Conservation (phyloP, 1,140 invertebrate species). For the Diachasmimorpha longicaudata region DNA sequence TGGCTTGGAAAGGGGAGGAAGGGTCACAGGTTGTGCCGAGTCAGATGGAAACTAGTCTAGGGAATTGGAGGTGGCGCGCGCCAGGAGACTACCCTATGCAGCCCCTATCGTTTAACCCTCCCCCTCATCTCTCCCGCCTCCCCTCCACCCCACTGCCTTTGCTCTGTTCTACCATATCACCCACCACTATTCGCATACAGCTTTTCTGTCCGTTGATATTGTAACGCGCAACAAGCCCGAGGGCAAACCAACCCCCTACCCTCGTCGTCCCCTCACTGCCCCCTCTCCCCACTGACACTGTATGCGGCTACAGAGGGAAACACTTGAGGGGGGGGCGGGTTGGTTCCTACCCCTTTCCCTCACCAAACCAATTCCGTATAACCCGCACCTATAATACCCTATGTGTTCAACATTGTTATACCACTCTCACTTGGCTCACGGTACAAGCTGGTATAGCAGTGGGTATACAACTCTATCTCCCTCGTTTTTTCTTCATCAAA, state of each 20-base stretch:
- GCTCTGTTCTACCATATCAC: too few relatives aligned
- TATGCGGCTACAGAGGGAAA: background rate
- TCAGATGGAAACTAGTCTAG: constrained; percentile 50
- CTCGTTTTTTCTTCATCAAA: background rate
- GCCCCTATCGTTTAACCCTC: background rate
- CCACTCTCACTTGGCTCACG: background rate
- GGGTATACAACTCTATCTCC: background rate
- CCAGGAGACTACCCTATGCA: background rate
- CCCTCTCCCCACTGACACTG: background rate
- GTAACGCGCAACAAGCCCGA: constrained; percentile 38
- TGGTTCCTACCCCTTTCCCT: background rate
- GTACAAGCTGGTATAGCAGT: background rate
- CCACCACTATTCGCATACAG: constrained; percentile 4
- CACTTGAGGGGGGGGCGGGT: background rate
- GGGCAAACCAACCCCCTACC: constrained; percentile 16
- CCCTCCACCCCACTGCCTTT: too few relatives aligned
- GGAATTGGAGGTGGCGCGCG: constrained; percentile 45
- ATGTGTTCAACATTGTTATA: background rate
- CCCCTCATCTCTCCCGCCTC: constrained; percentile 18
- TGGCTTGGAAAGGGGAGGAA: background rate
- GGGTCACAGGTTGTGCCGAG: constrained; percentile 37
- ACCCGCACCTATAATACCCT: background rate
- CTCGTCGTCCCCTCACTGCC: too few relatives aligned
- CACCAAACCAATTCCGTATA: background rate
- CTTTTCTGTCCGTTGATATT: constrained; percentile 33